Evolutionary conservation across 2,888 invertebrate genomes (phyloP), one percentile per base, ranked within the genome.

Genomic region (Acronicta aceris): DNA sequence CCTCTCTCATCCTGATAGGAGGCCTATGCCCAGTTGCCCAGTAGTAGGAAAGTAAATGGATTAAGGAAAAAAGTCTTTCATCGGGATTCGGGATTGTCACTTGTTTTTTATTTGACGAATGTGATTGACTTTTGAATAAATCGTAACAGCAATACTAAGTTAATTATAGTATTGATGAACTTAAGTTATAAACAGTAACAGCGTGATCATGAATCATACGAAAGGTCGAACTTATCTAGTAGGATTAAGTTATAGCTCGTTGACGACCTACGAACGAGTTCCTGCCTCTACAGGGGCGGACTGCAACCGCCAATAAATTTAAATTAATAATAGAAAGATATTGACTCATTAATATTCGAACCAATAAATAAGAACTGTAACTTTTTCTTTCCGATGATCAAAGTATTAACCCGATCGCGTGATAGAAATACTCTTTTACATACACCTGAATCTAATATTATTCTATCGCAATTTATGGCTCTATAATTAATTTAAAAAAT

Each of bases 201-300:
- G 47, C 45, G 48, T 59, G 52, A 21, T 62, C 63, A 68, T 76
- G 72, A 76, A 71, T 71, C 68, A 75, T 75, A 62, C 48, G 49
- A 78, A 75, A 78, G 69, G 76, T 70, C 74, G 59, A 70, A 75
- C 67, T 66, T 78, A 72, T 74, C 76, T 79, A 69, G 66, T 68
- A 77, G 86, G 85, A 89, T 89, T 88, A 89, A 86, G 85, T 85
- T 88, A 85, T 88, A 85, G 84, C 81, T 85, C 80, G 84, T 89
- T 87, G 90, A 89, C 88, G 88, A 88, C 81, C 86, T 81, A 81
- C 84, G 83, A 88, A 88, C 86, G 83, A 83, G 85, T 85, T 87
- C 77, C 78, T 83, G 76, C 77, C 79, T 74, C 74, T 45, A 74
- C 86, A 88, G 91, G 81, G 81, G 61, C 80, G 90, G 70, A 89